phyloP scores from a whole-genome alignment of 2,113 vertebrate genomes.

The Platanista minor region DNA sequence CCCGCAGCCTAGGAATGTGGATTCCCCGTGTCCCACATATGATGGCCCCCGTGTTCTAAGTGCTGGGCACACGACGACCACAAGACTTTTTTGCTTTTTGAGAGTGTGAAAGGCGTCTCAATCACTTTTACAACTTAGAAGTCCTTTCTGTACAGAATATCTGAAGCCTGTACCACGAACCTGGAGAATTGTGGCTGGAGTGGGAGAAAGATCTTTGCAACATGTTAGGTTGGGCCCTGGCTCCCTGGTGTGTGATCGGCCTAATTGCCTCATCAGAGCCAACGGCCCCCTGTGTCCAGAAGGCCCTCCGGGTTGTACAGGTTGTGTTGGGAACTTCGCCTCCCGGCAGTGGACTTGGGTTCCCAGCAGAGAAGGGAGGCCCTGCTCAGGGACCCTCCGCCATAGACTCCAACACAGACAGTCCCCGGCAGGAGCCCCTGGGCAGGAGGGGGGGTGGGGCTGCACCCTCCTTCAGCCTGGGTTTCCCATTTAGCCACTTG shows the following conservation, averaged over 20 bases:
- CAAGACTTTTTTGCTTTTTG: neutral
- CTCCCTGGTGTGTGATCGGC: neutral
- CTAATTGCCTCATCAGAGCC: neutral
- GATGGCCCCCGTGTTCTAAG: neutral
- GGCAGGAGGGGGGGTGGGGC: no score
- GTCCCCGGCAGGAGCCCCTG: neutral
- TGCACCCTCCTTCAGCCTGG: neutral
- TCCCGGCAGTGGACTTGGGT: neutral
- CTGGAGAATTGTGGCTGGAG: neutral
- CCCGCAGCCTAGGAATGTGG: accelerated
- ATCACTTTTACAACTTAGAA: neutral
- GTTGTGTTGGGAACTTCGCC: neutral
- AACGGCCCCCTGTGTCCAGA: neutral
- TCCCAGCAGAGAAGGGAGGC: neutral
- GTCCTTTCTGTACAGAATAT: neutral
- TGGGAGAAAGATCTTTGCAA: neutral
- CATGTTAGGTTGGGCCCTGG: neutral
- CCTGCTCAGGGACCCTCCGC: accelerated
- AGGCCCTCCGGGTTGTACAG: neutral
- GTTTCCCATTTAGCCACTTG: neutral
- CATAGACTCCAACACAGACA: neutral
- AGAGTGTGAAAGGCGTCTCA: neutral
- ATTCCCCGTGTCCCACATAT: neutral
- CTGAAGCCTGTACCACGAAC: neutral
- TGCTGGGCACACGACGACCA: neutral